A percentile compares a stretch with the other conserved stretches of the same genome.
phyloP scores from a whole-genome alignment of 2,797 vertebrate species.

The Thripadectes ignobilis region DNA sequence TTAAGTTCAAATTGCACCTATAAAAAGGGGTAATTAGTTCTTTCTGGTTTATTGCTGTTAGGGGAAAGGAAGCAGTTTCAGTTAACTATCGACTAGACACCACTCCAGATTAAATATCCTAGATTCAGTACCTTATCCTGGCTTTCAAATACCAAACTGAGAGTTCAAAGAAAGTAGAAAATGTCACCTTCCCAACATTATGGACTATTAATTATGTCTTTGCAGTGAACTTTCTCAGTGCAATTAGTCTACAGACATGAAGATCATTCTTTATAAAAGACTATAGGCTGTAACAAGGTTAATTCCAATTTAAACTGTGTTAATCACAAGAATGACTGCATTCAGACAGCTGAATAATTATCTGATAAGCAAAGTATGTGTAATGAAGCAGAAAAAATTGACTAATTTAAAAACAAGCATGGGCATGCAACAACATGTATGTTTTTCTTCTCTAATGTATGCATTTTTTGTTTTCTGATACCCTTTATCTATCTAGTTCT shows the following conservation, averaged over 20 bases:
- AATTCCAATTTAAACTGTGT: constrained; percentile 64
- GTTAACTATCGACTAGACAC: constrained; percentile 65
- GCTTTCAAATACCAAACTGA: constrained; percentile 56
- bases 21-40: constrained; percentile 74
- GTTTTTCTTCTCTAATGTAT: not conserved
- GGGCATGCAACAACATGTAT: not conserved
- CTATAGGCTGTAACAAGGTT: constrained; percentile 60
- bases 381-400: constrained; percentile 38
- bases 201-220: constrained; percentile 69
- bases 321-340: constrained; percentile 56
- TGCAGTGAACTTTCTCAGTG: constrained; percentile 50
- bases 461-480: not conserved
- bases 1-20: constrained; percentile 71
- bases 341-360: constrained; percentile 40
- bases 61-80: constrained; percentile 61
- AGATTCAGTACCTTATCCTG: constrained; percentile 21
- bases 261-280: constrained; percentile 69
- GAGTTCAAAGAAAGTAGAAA: constrained; percentile 69
- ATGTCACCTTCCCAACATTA: constrained; percentile 75
- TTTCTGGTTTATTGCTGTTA: constrained; percentile 67
- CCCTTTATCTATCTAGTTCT: not conserved
- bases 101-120: constrained; percentile 61
- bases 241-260: constrained; percentile 57
- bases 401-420: constrained; percentile 15
- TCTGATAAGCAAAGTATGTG: constrained; percentile 32